Percentiles rank a stretch among this genome's conserved stretches.
These are phyloP conservation scores for Chiloscyllium plagiosum DNA, from an alignment of 2,113 vertebrate genomes.

Conservation along the genomic window DNA sequence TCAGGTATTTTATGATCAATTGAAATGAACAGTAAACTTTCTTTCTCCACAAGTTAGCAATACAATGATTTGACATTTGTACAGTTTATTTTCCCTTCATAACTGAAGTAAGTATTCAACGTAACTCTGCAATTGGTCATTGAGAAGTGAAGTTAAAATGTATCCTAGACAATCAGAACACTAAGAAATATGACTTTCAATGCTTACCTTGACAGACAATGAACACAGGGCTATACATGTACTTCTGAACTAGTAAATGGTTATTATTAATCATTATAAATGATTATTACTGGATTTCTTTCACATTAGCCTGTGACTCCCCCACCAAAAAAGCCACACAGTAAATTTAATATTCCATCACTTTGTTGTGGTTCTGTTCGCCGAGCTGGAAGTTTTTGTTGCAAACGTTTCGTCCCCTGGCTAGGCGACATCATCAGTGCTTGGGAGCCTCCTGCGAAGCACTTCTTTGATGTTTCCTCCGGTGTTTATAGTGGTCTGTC, in stretches of 20 bases:
- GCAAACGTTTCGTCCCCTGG: too few species aligned
- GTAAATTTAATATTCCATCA: neutral
- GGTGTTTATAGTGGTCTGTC: too few species aligned
- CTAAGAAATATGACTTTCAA: neutral
- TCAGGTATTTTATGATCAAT: neutral
- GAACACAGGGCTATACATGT: neutral
- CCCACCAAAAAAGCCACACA: neutral
- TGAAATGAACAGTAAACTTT: neutral
- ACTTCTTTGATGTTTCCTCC: too few species aligned
- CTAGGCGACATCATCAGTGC: too few species aligned
- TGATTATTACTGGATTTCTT: too few species aligned
- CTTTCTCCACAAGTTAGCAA: neutral
- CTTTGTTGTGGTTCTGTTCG: too few species aligned
- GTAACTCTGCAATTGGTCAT: neutral
- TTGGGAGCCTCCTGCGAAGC: too few species aligned
- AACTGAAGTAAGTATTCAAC: neutral
- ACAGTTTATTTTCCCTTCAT: neutral
- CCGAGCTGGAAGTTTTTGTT: too few species aligned
- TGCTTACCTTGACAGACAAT: neutral
- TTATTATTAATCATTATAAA: neutral
- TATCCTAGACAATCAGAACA: neutral
- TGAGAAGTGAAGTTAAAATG: neutral
- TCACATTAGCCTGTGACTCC: too few species aligned
- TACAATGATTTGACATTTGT: neutral
- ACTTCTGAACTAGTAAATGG: neutral